Base-by-base conservation (phyloP, 2,888 invertebrate species). In the Chironomus riparius region DNA sequence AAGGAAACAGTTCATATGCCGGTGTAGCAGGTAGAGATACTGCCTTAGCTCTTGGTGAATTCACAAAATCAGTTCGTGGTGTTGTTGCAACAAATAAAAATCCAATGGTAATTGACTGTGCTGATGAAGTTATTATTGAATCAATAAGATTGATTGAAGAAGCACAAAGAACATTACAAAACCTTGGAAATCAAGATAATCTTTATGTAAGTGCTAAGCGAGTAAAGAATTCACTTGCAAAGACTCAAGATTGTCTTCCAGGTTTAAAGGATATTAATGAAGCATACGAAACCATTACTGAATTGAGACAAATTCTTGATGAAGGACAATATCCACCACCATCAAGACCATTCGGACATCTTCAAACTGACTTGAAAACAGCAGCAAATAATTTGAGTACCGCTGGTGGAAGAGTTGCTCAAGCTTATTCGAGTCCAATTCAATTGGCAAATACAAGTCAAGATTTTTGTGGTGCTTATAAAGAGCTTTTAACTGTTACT, bases 181-280 rank as follows among this genome's bases (percentile, higher is more conserved):
- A 83, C 65, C 77, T 81, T 61, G 82, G 82, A 6, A 83, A 83
- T 77, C 80, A 81, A 0, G 80, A 80, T 48, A 81, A 81, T 0
- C 86, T 97, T 62, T 90, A 91, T 13, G 88, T 89, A 78, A 90
- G 93, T 0, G 92, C 92, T 2, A 91, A 91, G 80, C 90, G 91
- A 78, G 91, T 94, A 0, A 83, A 85, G 0, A 82, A 88, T 83
- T 88, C 92, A 2, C 80, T 89, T 7, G 87, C 88, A 6, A 86
- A 85, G 61, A 87, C 88, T 0, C 89, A 97, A 74, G 92, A 92
- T 78, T 94, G 94, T 78, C 88, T 98, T 65, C 97, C 98, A 0
- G 96, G 97, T 0, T 96, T 97, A 82, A 90, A 92, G 75, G 97
- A 97, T 81, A 92, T 98, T n/a, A 97, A 98, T 82, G 88, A 90